phyloP scores from a whole-genome alignment of 2,888 invertebrate species.

The Drosophila rellima region DNA sequence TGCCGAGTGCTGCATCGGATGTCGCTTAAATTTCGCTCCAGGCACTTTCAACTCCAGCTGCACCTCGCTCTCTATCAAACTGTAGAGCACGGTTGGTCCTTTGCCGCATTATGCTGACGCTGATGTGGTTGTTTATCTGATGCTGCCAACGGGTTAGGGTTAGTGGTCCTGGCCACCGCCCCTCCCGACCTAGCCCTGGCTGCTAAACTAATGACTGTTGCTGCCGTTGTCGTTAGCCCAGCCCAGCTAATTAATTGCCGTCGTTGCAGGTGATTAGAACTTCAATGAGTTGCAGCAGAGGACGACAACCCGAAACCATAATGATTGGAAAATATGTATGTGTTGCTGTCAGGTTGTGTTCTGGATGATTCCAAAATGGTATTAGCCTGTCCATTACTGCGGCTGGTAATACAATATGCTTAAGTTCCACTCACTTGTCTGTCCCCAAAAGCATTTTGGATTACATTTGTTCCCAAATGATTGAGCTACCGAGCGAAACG shows the following conservation, averaged over 20 bases:
- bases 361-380: conserved; percentile 11
- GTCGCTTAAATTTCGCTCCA: conserved; percentile 63
- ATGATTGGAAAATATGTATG: conserved; percentile 43
- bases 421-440: conserved; percentile 13
- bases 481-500: conserved; percentile 3
- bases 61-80: conserved; percentile 14
- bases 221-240: conserved; percentile 61
- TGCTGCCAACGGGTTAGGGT: conserved; percentile 52
- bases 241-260: conserved; percentile 74
- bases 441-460: conserved; percentile 11
- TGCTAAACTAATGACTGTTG: conserved; percentile 73
- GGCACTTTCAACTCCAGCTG: conserved; percentile 28
- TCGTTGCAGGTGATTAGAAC: conserved; percentile 80
- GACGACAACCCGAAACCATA: conserved; percentile 38
- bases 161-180: conserved; percentile 14
- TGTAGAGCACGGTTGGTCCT: conserved; percentile 25
- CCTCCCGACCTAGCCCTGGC: conserved; percentile 29
- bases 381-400: conserved; percentile 13
- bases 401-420: conserved; percentile 37
- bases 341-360: conserved; percentile 26
- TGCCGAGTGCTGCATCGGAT: conserved; percentile 58
- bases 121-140: conserved; percentile 66
- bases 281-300: conserved; percentile 73
- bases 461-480: conserved; percentile 21
- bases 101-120: conserved; percentile 67